Percentiles rank a stretch among this genome's conserved stretches.
Conservation (phyloP, 2,113 vertebrate species). For the Embiotoca jacksoni region DNA sequence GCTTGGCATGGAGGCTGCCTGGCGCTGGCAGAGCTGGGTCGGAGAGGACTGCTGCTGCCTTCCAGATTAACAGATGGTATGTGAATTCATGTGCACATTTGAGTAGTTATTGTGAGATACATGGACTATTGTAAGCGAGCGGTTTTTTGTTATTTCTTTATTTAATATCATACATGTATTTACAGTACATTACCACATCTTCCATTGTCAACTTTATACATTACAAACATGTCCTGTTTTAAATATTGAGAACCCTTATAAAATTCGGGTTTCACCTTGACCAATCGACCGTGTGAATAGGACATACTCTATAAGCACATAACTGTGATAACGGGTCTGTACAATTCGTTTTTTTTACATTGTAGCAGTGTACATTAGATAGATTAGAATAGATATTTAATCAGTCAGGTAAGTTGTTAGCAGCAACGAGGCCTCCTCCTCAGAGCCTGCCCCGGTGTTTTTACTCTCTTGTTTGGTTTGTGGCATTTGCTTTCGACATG, state of each 20-base stretch:
- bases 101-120: background rate
- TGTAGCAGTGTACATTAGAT: background rate
- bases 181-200: constrained; percentile 25
- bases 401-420: constrained; percentile 70
- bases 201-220: background rate
- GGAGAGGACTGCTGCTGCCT: constrained; percentile 94
- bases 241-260: constrained; percentile 23
- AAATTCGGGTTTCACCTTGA: constrained; percentile 21
- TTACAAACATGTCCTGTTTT: constrained; percentile 12
- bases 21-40: constrained; percentile 94
- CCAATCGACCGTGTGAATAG: constrained; percentile 8
- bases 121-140: background rate
- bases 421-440: constrained; percentile 88
- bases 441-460: constrained; percentile 79
- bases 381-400: background rate
- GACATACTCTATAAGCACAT: background rate
- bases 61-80: constrained; percentile 91
- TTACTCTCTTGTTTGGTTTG: constrained; percentile 83
- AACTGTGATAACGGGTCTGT: constrained; percentile 14
- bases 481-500: constrained; percentile 78
- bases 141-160: constrained; percentile 36
- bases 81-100: constrained; percentile 52
- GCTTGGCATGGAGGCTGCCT: constrained; percentile 97
- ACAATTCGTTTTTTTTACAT: background rate
- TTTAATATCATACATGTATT: constrained; percentile 44